Base-by-base conservation (phyloP, 37 sponge, comb jelly and placozoan genomes). In the Petrosia ficiformis region DNA sequence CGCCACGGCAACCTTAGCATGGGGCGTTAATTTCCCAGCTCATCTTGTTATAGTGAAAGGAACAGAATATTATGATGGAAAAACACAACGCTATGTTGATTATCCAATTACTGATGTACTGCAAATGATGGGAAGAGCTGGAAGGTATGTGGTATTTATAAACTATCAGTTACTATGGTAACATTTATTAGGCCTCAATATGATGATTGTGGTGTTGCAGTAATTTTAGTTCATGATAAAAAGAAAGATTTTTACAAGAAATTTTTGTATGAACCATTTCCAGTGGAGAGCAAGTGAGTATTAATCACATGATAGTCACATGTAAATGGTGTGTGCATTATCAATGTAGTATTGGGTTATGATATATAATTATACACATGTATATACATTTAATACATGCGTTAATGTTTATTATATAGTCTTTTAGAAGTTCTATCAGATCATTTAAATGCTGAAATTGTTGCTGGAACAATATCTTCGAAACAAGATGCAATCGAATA, bases 111-210 rank as follows among this genome's bases (percentile, higher is more conserved):
- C 99, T 33, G 99, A 98, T 65, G 96, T 98, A 8, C 84, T 98
- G 35, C 99, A 98, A 85, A 98, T 98, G 99, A 98, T 98, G 99
- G 99, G 99, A 0, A 48, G 99, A n/a, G 99, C 99, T 0, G 99
- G 99, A 0, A 48, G 54, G 54, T 48, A 48, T 19, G 54, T 19
- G 54, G 14, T 19, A 48, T n/a, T n/a, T n/a, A n/a, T n/a, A n/a
- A n/a, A n/a, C n/a, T n/a, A n/a, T n/a, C n/a, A n/a, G n/a, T n/a
- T n/a, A n/a, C n/a, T n/a, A n/a, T n/a, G n/a, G n/a, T n/a, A n/a
- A 14, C 14, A 14, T 48, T 14, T 14, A 19, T 14, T 48, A 79
- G 99, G 29, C 99, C 99, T 3, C 99, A 98, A 94, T 98, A 84
- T 66, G 99, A 98, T 54, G 92, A 92, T 70, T 72, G 81, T 63